Percentiles rank a stretch among this genome's conserved stretches.
Conservation (phyloP, 2,113 vertebrate species). For the Oncorhynchus kisutch region DNA sequence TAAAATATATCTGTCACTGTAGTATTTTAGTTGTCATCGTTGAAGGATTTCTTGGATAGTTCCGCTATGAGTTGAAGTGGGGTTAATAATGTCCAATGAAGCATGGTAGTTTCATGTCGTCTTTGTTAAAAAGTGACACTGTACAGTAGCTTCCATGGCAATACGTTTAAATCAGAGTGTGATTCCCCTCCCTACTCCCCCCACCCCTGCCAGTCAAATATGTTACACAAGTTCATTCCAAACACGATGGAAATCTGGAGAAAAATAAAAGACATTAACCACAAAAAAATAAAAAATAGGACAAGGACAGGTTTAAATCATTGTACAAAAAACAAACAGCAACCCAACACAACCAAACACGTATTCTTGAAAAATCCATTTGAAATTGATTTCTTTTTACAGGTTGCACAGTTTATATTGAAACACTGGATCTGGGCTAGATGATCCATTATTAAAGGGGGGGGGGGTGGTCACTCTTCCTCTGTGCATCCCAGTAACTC, state of each 20-base stretch:
- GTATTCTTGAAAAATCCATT: constrained; percentile 80
- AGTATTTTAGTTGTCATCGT: constrained; percentile 39
- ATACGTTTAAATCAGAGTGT: constrained; percentile 64
- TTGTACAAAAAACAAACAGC: constrained; percentile 80
- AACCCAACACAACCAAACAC: constrained; percentile 83
- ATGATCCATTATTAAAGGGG: constrained; percentile 55
- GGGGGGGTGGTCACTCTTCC: constrained; percentile 80
- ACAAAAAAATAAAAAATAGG: constrained; percentile 61
- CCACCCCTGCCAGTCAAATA: constrained; percentile 40
- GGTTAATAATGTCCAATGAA: constrained; percentile 59
- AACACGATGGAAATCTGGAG: constrained; percentile 59
- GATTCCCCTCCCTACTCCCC: constrained; percentile 37
- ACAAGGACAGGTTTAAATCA: constrained; percentile 83
- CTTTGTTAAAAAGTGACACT: constrained; percentile 77
- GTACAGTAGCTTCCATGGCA: constrained; percentile 71
- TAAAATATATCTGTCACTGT: constrained; percentile 55
- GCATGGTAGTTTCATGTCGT: constrained; percentile 54
- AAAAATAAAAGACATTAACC: constrained; percentile 61
- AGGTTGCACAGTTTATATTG: constrained; percentile 86
- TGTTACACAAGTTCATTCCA: constrained; percentile 65
- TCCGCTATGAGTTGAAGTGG: constrained; percentile 48
- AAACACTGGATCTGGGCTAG: constrained; percentile 60
- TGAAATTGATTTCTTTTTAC: constrained; percentile 80
- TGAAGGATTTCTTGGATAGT: constrained; percentile 38
- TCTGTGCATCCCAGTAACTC: constrained; percentile 93